Evolutionary conservation across 2,113 vertebrate genomes (phyloP), one percentile per base, ranked within the genome.

Genomic region (Paedocypris sp.): DNA sequence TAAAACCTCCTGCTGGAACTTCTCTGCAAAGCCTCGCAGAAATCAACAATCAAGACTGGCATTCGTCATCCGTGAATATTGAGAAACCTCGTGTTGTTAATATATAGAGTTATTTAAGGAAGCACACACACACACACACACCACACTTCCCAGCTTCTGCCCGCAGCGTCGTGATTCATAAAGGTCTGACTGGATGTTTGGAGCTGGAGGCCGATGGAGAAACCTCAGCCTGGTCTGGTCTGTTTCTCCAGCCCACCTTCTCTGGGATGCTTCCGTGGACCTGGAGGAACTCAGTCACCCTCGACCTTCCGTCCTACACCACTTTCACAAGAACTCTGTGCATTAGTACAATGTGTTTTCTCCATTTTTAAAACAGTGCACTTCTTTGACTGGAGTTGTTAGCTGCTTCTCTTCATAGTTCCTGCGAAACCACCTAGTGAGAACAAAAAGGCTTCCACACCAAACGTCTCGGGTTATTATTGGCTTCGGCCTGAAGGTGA

Each of bases 241-340:
- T 38, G 51, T 59, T 58, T 52, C 20, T 58, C 33, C 48, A 48
- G 15, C 69, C 60, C 60, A 66, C 64, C 6, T 47, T 16, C 53
- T 33, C 53, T 42, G 38, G 43, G 47, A 42, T 25, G 38, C 22
- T 41, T 39, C 31, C 15, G 6, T 57, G 35, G 41, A n/a, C 39
- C 31, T 33, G 31, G 23, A 59, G 23, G 41, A 68, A 63, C 45
- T 52, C 36, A 5, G 19, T 46, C 32, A 59, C 48, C 47, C 62
- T 62, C 31, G 39, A 31, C 16, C 29, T 47, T 41, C 41, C 11
- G 28, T 57, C 52, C 51, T 45, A 22, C n/a, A 16, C 18, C 5
- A 35, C 26, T 49, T 49, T 36, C 50, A 16, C 28, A 45, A 4
- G 4, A 29, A 4, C 25, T 63, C 36, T 52, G 15, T 45, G 15